Evolutionary conservation across 2,888 invertebrate genomes (phyloP), one percentile per base, ranked within the genome.

Genomic region (Drosophila nr. perissopoda): DNA sequence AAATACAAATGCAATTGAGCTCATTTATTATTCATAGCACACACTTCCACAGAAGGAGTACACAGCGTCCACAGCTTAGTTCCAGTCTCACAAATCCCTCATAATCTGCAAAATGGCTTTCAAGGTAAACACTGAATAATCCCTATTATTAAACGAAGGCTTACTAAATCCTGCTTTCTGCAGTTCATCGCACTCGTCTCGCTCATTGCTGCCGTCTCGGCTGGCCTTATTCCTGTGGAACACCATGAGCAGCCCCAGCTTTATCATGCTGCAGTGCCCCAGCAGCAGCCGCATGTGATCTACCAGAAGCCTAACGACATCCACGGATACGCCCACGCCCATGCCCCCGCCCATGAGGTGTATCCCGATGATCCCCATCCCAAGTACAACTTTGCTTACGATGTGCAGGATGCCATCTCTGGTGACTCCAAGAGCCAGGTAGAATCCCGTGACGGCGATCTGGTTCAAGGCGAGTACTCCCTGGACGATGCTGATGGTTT

Each of bases 381-480:
- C 69, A 90, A 92, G 68, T 91, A 91, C 77, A 92, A 91, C 72
- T 93, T 92, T 67, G 91, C 91, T 60, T 93, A 93, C 61, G 92
- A 93, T 71, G 91, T 93, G 6, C 89, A 93, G 75, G 93, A 93
- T 74, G 68, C 83, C 13, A 62, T 92, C 2, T 92, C 93, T 4
- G 93, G 93, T 4, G 93, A 93, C 63, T 91, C 92, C 33, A 93
- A 93, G 83, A 92, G 90, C 72, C 93, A 93, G 74, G 85, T 85
- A 29, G 93, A 93, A 81, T 79, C 84, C 21, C 92, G 93, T 36
- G 92, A 93, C 53, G 93, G 93, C 48, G 93, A 93, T 82, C 90
- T 92, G 36, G 93, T 93, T 8, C 91, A 91, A 64, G 93, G 93
- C 51, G 92, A 93, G 85, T 93, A 93, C 81, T 92, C 93, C 0